Evolutionary conservation across 1,140 invertebrate genomes (phyloP).

Genomic region (Megalonaias nervosa): DNA sequence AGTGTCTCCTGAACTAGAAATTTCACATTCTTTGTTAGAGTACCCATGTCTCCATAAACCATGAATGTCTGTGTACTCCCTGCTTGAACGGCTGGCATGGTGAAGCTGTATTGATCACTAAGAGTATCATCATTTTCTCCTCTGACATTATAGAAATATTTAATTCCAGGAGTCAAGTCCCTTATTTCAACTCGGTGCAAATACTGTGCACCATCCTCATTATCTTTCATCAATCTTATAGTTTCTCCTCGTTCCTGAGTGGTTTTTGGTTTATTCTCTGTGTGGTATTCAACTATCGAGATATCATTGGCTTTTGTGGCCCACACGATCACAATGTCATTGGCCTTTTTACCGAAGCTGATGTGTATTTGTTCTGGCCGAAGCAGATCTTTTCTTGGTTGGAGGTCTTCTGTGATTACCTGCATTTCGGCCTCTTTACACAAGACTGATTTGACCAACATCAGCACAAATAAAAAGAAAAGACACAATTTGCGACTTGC

Average conservation of each 20-base stretch:
- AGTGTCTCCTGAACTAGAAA: conserved; percentile 87
- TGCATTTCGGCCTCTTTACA: not conserved
- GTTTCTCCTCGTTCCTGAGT: conserved; percentile 37
- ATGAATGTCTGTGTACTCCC: conserved; percentile 74
- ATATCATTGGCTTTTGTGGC: conserved; percentile 42
- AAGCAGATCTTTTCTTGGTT: conserved; percentile 6
- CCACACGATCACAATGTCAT: conserved; percentile 60
- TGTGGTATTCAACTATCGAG: conserved; percentile 49
- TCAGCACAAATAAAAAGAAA: too few relatives aligned
- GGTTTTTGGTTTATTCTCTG: conserved; percentile 28
- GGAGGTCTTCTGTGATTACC: conserved; percentile 23
- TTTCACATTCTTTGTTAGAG: conserved; percentile 84
- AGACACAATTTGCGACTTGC: too few relatives aligned
- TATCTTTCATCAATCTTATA: conserved; percentile 39
- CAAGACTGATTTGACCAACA: too few relatives aligned
- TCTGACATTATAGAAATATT: conserved; percentile 52
- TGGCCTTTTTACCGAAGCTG: conserved; percentile 47
- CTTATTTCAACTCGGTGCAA: conserved; percentile 50
- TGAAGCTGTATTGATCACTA: conserved; percentile 53
- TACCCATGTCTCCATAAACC: conserved; percentile 92
- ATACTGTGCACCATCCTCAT: conserved; percentile 43
- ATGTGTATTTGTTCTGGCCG: conserved; percentile 34
- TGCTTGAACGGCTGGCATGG: conserved; percentile 30
- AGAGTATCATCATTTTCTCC: conserved; percentile 32
- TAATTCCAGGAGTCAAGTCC: conserved; percentile 41